Evolutionary conservation across 2,888 invertebrate species (phyloP).

Genomic region (Ischnus inquisitorius): DNA sequence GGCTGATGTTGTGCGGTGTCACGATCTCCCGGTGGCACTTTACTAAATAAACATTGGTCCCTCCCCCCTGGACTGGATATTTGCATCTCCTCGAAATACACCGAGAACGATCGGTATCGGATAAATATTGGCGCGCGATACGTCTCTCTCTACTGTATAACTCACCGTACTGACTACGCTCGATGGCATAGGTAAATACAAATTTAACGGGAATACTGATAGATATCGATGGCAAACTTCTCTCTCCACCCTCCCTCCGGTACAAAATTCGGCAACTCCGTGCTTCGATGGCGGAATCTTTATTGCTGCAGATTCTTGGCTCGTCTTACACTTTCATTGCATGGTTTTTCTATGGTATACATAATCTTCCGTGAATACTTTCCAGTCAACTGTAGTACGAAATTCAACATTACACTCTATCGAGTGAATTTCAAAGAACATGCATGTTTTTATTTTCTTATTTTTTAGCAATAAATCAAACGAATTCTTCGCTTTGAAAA

Average conservation of each 20-base stretch:
- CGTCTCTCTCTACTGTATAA: slow-evolving; percentile 28
- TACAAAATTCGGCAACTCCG: background rate
- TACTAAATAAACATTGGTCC: slow-evolving; percentile 67
- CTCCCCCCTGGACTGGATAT: slow-evolving; percentile 61
- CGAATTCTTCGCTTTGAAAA: too few species aligned
- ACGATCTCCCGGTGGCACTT: slow-evolving; percentile 56
- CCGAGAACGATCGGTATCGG: slow-evolving; percentile 58
- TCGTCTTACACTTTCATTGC: background rate
- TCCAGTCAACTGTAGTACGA: too few species aligned
- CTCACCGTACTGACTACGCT: slow-evolving; percentile 28
- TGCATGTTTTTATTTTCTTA: too few species aligned
- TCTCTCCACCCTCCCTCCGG: background rate
- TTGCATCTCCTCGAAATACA: slow-evolving; percentile 69
- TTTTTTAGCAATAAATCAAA: too few species aligned
- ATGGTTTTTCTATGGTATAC: too few species aligned
- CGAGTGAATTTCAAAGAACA: too few species aligned
- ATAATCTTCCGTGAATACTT: too few species aligned
- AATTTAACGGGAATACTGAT: slow-evolving; percentile 60
- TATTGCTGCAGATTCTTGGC: slow-evolving; percentile 7
- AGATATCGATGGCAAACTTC: slow-evolving; percentile 41
- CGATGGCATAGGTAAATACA: slow-evolving; percentile 64
- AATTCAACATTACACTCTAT: too few species aligned
- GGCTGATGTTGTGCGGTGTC: slow-evolving; percentile 31
- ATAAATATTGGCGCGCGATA: slow-evolving; percentile 65
- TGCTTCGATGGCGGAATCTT: background rate